Conservation (phyloP, 1,140 invertebrate species). For the Pantala flavescens region DNA sequence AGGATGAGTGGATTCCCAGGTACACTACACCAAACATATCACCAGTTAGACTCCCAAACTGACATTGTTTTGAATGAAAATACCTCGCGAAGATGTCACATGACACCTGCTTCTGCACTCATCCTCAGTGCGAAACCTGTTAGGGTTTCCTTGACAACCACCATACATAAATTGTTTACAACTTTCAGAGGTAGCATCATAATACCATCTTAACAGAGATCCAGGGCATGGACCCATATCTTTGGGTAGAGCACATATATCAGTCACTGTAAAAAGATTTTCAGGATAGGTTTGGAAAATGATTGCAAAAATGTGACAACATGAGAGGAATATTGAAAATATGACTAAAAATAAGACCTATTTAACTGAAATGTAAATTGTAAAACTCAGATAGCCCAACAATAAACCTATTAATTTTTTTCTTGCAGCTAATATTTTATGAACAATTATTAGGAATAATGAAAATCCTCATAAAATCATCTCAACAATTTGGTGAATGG, state of each 20-base stretch:
- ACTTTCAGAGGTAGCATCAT: conserved; percentile 39
- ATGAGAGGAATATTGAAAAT: too few species aligned
- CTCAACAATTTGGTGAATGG: too few species aligned
- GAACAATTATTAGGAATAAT: too few species aligned
- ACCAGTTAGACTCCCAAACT: background rate
- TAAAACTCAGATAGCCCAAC: too few species aligned
- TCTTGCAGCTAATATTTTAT: too few species aligned
- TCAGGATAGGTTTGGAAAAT: background rate
- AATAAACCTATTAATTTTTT: too few species aligned
- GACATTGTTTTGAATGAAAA: conserved; percentile 9
- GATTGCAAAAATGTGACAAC: background rate
- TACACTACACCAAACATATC: background rate
- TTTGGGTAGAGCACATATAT: conserved; percentile 43
- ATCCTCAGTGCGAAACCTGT: conserved; percentile 48
- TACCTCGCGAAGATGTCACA: conserved; percentile 16
- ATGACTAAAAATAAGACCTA: too few species aligned
- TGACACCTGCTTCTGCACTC: conserved; percentile 46
- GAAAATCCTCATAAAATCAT: too few species aligned
- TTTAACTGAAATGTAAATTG: too few species aligned
- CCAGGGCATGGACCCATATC: conserved; percentile 45
- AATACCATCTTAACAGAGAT: conserved; percentile 47
- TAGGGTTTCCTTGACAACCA: conserved; percentile 55
- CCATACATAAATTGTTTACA: conserved; percentile 51
- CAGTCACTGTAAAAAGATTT: conserved; percentile 32
- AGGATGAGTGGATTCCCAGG: background rate